Base-by-base conservation (phyloP, 2,113 vertebrate species). In the Ranitomeya imitator region DNA sequence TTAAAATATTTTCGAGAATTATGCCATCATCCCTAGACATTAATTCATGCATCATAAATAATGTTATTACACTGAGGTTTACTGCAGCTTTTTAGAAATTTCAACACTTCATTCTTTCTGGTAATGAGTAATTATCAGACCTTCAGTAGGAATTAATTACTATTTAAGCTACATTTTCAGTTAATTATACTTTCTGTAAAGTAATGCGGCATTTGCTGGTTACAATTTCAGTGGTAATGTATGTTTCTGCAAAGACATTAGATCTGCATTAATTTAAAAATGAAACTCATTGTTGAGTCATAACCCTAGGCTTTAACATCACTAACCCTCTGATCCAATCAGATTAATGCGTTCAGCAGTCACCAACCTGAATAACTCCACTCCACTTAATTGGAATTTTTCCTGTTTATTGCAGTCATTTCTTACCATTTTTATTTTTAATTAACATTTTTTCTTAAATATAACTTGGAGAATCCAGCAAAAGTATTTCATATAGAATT, bases 151-250 rank as follows among this genome's bases (percentile, higher is more conserved):
- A 71, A 86, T 37, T 54, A 76, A 87, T 87, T 91, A 90, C 67
- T 80, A 45, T 89, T 85, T 81, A 87, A 65, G 60, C 80, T 90
- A 79, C 90, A 65, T 60, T 85, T 84, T 90, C 85, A 86, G 10
- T 74, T 83, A 90, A 86, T 74, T 76, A 76, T 52, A 85, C 21
- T 71, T 88, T 21, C 21, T 88, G 0, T 7, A 77, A 79, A 83
- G 81, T 83, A 69, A n/a, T 7, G 11, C 59, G 14, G 87, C 45
- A 54, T 88, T 83, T 55, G 63, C 12, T 83, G 2, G 4, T 67
- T 57, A 60, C 59, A n/a, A 31, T 81, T 45, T 23, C 86, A 86
- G 65, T 60, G 79, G 76, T 57, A 61, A 54, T 0, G 11, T 23
- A 69, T 83, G 81, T 21, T 1, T 88, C 19, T 16, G 73, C 31